Evolutionary conservation across 2,888 invertebrate genomes (phyloP).

Genomic region (Amiota mariae): DNA sequence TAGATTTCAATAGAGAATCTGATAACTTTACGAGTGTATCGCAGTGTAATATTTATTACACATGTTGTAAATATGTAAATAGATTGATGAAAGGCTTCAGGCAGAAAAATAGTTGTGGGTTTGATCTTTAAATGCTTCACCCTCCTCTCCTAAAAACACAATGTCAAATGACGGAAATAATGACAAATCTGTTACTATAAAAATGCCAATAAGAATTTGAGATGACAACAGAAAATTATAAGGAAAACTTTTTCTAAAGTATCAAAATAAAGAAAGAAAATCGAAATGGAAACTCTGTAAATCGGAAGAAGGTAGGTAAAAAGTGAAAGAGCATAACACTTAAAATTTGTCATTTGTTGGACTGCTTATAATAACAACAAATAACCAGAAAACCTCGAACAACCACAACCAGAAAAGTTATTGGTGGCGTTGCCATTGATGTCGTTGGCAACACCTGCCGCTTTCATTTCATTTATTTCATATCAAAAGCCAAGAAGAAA

Average conservation of each 20-base stretch:
- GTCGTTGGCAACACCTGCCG: conserved; percentile 18
- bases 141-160: not conserved
- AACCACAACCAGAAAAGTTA: too few species aligned
- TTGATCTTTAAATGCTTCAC: too few species aligned
- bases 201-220: conserved; percentile 15
- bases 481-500: not conserved
- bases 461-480: conserved; percentile 18
- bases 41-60: not conserved
- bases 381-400: too few species aligned
- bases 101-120: not conserved
- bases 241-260: not conserved
- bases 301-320: not conserved
- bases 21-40: not conserved
- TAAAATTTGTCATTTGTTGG: conserved; percentile 27
- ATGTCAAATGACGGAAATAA: conserved; percentile 15
- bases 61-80: not conserved
- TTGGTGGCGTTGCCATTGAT: conserved; percentile 15
- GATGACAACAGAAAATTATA: not conserved
- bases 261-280: not conserved
- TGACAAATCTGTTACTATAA: conserved; percentile 22
- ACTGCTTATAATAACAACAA: not conserved
- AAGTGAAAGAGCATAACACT: conserved; percentile 24
- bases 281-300: not conserved
- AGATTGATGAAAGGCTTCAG: not conserved
- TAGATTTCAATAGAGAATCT: too few species aligned